Evolutionary conservation across 2,113 vertebrate genomes (phyloP).

Genomic region (Callipepla californica): DNA sequence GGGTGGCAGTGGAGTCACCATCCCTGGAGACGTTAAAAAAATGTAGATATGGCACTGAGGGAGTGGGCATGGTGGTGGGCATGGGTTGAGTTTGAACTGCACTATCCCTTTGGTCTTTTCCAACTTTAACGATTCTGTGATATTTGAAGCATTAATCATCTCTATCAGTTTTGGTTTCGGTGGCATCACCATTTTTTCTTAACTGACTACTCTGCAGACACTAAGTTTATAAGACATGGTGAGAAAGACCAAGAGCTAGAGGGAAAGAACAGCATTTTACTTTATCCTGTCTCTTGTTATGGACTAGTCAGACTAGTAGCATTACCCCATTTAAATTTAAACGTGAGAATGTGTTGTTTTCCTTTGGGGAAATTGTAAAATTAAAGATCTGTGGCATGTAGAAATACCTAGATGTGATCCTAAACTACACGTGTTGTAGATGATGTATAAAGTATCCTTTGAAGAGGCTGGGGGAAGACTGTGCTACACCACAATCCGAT

Average conservation of each 20-base stretch:
- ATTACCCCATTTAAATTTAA: background rate
- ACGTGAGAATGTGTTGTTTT: background rate
- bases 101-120: no score
- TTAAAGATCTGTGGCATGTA: background rate
- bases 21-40: no score
- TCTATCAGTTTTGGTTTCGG: background rate
- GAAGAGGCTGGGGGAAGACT: background rate
- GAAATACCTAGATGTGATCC: background rate
- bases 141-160: background rate
- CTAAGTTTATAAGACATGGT: background rate
- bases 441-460: background rate
- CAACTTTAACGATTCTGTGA: no score
- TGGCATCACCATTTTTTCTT: background rate
- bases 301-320: background rate
- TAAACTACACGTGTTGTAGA: background rate
- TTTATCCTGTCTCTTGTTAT: background rate
- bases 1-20: no score
- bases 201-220: background rate
- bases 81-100: no score
- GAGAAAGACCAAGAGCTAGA: background rate
- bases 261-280: background rate
- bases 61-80: no score
- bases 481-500: background rate
- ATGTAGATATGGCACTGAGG: no score
- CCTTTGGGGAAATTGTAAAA: background rate